Conservation (phyloP, 2,113 vertebrate species). For the Conger conger region DNA sequence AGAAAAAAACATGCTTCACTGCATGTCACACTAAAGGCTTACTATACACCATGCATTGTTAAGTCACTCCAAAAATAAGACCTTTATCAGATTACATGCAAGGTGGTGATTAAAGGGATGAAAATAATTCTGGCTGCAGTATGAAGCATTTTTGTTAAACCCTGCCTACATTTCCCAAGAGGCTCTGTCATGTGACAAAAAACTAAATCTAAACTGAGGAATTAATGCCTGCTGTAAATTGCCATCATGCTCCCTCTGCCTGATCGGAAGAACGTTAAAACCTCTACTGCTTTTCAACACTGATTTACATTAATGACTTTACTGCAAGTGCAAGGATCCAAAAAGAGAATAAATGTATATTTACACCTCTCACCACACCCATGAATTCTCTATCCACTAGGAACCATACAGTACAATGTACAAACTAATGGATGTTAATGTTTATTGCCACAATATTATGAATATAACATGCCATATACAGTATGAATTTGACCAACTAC, state of each 20-base stretch:
- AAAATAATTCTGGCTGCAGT: slow-evolving; percentile 3
- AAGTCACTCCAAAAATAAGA: not conserved
- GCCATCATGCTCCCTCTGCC: slow-evolving; percentile 54
- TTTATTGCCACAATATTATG: not conserved
- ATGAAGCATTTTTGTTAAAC: slow-evolving; percentile 40
- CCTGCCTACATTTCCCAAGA: slow-evolving; percentile 27
- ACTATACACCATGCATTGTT: not conserved
- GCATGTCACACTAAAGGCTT: not conserved
- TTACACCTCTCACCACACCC: not conserved
- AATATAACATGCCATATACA: not conserved
- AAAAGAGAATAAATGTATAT: not conserved
- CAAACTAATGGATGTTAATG: not conserved
- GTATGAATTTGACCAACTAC: not conserved
- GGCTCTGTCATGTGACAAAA: slow-evolving; percentile 22
- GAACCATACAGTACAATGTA: not conserved
- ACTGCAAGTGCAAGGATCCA: not conserved
- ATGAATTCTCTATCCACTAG: not conserved
- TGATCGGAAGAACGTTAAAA: not conserved
- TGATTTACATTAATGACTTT: not conserved
- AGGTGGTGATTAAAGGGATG: not conserved
- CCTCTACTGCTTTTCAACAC: too few relatives aligned
- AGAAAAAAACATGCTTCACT: not conserved
- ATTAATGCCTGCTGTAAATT: slow-evolving; percentile 67
- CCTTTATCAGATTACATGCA: not conserved
- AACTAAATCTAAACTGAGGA: slow-evolving; percentile 46